Conservation (phyloP, 1,140 invertebrate genomes). For the Pteromalus puparum region DNA sequence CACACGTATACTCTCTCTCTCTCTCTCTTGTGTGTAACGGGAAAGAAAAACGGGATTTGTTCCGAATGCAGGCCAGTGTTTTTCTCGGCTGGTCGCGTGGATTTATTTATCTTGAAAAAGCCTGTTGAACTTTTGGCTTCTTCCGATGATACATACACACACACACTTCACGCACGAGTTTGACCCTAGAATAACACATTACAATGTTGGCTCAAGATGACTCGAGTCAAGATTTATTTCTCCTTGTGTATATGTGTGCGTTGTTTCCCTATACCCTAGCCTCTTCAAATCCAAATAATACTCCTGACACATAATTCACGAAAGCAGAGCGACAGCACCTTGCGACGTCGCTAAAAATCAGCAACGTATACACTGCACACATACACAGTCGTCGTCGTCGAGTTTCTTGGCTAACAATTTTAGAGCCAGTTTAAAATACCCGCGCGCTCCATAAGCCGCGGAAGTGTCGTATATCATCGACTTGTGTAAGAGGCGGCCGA, state of each 20-base stretch:
- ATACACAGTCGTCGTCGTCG: background rate
- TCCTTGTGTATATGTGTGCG: background rate
- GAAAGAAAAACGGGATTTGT: background rate
- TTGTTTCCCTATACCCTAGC: background rate
- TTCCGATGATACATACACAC: background rate
- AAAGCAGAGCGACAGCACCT: background rate
- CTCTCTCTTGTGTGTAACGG: no score
- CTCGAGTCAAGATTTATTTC: slow-evolving; percentile 14
- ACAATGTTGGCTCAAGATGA: background rate
- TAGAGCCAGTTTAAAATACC: slow-evolving; percentile 11
- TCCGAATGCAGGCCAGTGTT: background rate
- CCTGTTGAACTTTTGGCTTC: slow-evolving; percentile 7
- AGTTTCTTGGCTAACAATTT: background rate
- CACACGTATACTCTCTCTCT: no score
- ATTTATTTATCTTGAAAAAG: slow-evolving; percentile 13
- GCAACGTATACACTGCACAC: background rate
- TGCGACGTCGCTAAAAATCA: background rate
- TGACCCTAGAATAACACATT: slow-evolving; percentile 30
- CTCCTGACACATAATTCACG: background rate
- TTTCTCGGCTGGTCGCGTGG: background rate
- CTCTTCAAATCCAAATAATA: background rate
- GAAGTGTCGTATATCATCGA: slow-evolving; percentile 56
- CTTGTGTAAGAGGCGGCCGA: slow-evolving; percentile 53
- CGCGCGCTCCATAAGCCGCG: background rate
- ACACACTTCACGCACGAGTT: background rate